A percentile compares a stretch with the other conserved stretches of the same genome.
Conservation (phyloP, 2,113 vertebrate genomes). For the Oryzias melastigma region DNA sequence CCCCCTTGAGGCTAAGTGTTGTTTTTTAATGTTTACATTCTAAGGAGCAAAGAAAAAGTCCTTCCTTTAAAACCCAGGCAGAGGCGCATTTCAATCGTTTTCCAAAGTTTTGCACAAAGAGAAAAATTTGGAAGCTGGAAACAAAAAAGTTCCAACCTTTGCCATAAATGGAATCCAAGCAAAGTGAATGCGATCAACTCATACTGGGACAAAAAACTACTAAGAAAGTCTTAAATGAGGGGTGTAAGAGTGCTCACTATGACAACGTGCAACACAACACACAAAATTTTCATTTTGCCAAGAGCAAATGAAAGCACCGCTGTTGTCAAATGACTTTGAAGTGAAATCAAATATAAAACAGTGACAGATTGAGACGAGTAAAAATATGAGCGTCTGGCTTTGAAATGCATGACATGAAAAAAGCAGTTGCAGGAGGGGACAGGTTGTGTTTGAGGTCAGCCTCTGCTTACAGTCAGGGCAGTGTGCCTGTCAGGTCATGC, state of each 20-base stretch:
- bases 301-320: conserved; percentile 23
- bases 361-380: conserved; percentile 24
- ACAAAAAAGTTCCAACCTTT: conserved; percentile 44
- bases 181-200: conserved; percentile 43
- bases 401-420: conserved; percentile 30
- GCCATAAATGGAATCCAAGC: conserved; percentile 24
- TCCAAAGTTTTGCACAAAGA: conserved; percentile 9
- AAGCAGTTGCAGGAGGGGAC: conserved; percentile 31
- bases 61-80: background rate
- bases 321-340: conserved; percentile 39
- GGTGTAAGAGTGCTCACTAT: conserved; percentile 48
- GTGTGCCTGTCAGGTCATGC: conserved; percentile 59
- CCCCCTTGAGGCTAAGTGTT: conserved; percentile 18
- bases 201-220: conserved; percentile 25
- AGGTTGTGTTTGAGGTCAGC: conserved; percentile 38
- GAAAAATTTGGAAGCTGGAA: conserved; percentile 2
- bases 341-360: conserved; percentile 13
- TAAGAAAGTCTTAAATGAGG: conserved; percentile 48
- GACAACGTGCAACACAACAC: conserved; percentile 65
- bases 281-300: conserved; percentile 56
- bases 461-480: conserved; percentile 54
- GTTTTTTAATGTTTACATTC: conserved; percentile 25
- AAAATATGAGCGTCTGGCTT: conserved; percentile 25
- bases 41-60: background rate
- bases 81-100: conserved; percentile 1